phyloP scores from a whole-genome alignment of 2,797 vertebrate species.

The Pangasius mekongensis region DNA sequence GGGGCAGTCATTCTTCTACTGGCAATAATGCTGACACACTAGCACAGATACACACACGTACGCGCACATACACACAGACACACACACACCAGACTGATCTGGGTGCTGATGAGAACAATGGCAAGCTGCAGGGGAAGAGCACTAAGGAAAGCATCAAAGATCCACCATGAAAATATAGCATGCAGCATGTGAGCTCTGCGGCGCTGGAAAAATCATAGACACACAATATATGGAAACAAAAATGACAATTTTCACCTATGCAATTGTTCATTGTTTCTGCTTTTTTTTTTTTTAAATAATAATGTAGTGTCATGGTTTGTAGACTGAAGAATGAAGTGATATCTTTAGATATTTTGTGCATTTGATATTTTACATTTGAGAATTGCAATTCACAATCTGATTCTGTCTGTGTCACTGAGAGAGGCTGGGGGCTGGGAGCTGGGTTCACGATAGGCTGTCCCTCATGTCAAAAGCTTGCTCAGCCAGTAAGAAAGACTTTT shows the following conservation, averaged over 20 bases:
- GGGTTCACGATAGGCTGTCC: conserved; percentile 46
- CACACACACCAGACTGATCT: conserved; percentile 13
- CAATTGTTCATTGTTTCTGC: conserved; percentile 30
- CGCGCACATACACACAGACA: conserved; percentile 23
- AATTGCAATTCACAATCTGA: conserved; percentile 25
- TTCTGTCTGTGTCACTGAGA: conserved; percentile 34
- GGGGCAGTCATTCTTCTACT: conserved; percentile 6
- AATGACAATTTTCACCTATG: conserved; percentile 18
- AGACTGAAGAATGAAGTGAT: conserved; percentile 42
- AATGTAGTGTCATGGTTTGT: conserved; percentile 28
- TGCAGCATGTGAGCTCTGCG: not conserved
- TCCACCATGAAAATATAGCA: conserved; percentile 23
- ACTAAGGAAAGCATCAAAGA: conserved; percentile 39
- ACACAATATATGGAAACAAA: conserved; percentile 28
- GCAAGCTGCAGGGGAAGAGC: conserved; percentile 22
- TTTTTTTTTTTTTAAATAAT: conserved; percentile 41
- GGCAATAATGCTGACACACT: conserved; percentile 41
- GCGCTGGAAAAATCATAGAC: conserved; percentile 19
- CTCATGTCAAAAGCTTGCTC: conserved; percentile 45
- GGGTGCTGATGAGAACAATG: conserved; percentile 43
- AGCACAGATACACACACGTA: conserved; percentile 27
- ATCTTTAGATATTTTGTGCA: conserved; percentile 39
- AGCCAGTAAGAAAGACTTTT: conserved; percentile 42
- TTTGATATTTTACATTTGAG: conserved; percentile 36
- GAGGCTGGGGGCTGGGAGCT: conserved; percentile 17